Evolutionary conservation across 2,113 vertebrate species (phyloP).

Genomic region (Lycaon pictus): DNA sequence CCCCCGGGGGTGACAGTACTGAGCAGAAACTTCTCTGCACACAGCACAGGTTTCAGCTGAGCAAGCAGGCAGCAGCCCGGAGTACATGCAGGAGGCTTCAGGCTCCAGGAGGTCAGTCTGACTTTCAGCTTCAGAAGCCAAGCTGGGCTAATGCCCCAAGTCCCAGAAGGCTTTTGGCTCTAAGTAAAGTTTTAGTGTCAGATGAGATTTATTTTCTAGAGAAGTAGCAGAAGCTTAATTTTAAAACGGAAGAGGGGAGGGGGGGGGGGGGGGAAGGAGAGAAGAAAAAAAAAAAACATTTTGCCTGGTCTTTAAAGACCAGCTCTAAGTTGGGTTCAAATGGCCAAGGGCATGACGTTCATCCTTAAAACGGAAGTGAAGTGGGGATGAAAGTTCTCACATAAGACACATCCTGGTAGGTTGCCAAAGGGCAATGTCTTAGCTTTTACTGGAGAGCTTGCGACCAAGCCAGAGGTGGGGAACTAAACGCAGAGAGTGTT

Average conservation of each 20-base stretch:
- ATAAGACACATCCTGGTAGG: neutral
- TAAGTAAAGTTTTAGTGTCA: neutral
- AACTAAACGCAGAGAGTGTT: neutral
- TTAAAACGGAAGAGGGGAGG: neutral
- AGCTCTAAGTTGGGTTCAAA: neutral
- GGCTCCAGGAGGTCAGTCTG: neutral
- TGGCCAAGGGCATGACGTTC: neutral
- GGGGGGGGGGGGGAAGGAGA: neutral
- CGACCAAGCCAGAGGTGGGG: neutral
- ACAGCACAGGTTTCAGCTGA: neutral
- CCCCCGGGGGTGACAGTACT: too few relatives aligned
- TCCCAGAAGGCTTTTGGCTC: neutral
- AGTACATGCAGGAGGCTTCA: neutral
- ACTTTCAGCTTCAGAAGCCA: neutral
- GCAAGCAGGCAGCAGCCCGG: neutral
- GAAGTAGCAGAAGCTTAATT: neutral
- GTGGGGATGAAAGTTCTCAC: neutral
- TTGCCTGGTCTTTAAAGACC: neutral
- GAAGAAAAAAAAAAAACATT: neutral
- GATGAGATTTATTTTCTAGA: neutral
- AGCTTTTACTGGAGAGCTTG: neutral
- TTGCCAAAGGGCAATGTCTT: neutral
- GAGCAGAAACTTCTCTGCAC: neutral
- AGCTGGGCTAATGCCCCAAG: neutral
- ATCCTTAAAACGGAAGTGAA: neutral